Conservation (phyloP, 2,113 vertebrate genomes). For the Tor tambroides region DNA sequence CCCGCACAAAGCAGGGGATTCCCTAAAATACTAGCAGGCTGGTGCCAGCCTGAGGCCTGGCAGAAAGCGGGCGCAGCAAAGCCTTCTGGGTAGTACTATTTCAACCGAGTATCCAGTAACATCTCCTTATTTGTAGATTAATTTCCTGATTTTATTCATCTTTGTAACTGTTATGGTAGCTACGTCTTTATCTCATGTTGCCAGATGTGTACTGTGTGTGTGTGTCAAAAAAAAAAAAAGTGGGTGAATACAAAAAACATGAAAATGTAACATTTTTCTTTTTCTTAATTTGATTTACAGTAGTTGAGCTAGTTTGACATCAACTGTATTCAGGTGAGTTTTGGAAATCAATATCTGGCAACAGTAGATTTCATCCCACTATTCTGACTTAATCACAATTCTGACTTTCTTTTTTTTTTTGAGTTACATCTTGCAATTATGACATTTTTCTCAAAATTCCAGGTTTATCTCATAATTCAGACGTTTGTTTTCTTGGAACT, state of each 20-base stretch:
- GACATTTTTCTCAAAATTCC: no score
- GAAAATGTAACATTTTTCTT: background rate
- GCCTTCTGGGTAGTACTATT: slow-evolving; percentile 7
- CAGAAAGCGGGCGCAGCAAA: background rate
- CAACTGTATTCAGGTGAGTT: background rate
- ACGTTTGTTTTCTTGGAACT: background rate
- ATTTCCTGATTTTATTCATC: background rate
- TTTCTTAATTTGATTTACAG: background rate
- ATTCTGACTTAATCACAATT: no score
- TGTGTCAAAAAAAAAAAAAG: no score
- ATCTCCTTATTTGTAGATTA: background rate
- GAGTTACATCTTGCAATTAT: no score
- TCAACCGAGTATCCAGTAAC: background rate
- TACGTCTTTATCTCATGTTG: background rate
- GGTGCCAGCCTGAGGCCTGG: background rate
- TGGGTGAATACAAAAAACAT: background rate
- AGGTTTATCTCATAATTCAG: no score
- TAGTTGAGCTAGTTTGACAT: background rate
- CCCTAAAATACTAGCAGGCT: slow-evolving; percentile 42
- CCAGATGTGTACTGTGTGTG: background rate
- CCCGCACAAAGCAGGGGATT: slow-evolving; percentile 44
- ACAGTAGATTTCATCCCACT: background rate
- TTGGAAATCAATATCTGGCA: background rate
- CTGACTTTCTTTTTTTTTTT: no score
- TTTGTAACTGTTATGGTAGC: background rate